Conservation (phyloP, 2,797 vertebrate genomes). For the Onychomys torridus region DNA sequence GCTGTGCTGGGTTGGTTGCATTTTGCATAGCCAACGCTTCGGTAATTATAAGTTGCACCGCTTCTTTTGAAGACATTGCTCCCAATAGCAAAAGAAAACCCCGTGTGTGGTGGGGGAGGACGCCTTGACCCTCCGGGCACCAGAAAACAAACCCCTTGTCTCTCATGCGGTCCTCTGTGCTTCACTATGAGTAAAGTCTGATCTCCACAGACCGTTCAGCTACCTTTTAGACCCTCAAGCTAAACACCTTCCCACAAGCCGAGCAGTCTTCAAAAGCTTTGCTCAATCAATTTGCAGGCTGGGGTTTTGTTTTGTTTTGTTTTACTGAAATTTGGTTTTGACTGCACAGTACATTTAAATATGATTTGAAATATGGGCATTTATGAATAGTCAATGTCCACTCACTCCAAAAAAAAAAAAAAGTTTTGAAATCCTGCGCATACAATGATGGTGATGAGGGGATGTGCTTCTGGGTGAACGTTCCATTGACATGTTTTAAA, state of each 20-base stretch:
- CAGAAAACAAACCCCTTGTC: not conserved
- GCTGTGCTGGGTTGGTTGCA: constrained; percentile 36
- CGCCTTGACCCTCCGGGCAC: not conserved
- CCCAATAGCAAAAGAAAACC: constrained; percentile 27
- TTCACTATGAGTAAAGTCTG: not conserved
- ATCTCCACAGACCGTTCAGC: constrained; percentile 27
- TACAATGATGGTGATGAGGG: not conserved
- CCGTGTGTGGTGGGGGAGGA: not conserved
- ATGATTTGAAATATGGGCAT: constrained; percentile 22
- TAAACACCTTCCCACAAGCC: constrained; percentile 46
- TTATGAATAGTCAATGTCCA: not conserved
- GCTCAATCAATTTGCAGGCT: not conserved
- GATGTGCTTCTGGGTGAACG: constrained; percentile 32
- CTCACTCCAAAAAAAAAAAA: constrained; percentile 29
- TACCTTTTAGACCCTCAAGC: constrained; percentile 7
- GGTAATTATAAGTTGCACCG: not conserved
- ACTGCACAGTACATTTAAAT: not conserved
- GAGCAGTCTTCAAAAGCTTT: not conserved
- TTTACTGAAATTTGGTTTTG: constrained; percentile 22
- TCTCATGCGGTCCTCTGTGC: constrained; percentile 14
- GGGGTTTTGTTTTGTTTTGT: not conserved
- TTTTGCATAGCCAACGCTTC: constrained; percentile 66
- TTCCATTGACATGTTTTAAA: constrained; percentile 41
- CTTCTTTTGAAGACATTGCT: constrained; percentile 68
- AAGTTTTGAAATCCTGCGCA: constrained; percentile 47